Evolutionary conservation across 2,888 invertebrate genomes (phyloP).

Genomic region (Ormyrus pomaceus): DNA sequence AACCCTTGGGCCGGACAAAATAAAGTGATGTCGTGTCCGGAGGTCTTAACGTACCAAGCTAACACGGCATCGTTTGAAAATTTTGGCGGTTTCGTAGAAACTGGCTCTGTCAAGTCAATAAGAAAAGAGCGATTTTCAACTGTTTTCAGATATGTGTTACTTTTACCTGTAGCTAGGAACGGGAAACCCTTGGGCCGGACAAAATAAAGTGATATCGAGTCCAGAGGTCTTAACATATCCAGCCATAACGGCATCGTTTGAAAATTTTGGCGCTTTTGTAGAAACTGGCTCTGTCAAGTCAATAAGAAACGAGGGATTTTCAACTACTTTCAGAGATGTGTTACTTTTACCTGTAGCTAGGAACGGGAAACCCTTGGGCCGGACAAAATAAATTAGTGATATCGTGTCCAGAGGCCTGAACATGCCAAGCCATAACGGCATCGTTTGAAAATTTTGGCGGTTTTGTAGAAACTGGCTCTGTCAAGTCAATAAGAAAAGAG

Average conservation of each 20-base stretch:
- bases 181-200: slow-evolving; percentile 85
- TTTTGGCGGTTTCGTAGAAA: slow-evolving; percentile 78
- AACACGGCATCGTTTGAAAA: slow-evolving; percentile 71
- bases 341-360: slow-evolving; percentile 81
- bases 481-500: slow-evolving; percentile 1
- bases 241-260: slow-evolving; percentile 1
- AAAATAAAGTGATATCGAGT: slow-evolving; percentile 79
- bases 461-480: slow-evolving; percentile 81
- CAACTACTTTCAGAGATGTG: neutral
- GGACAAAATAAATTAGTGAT: slow-evolving; percentile 82
- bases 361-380: slow-evolving; percentile 85
- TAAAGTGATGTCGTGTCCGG: slow-evolving; percentile 81
- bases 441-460: slow-evolving; percentile 75
- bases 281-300: slow-evolving; percentile 77
- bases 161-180: slow-evolving; percentile 82
- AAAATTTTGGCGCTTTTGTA: slow-evolving; percentile 81
- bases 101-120: slow-evolving; percentile 77
- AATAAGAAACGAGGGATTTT: neutral
- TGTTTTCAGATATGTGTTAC: neutral
- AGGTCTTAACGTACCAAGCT: slow-evolving; percentile 81
- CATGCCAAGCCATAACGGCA: slow-evolving; percentile 78
- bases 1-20: slow-evolving; percentile 85
- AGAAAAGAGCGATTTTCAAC: neutral
- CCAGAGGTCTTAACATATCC: slow-evolving; percentile 78
- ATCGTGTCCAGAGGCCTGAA: slow-evolving; percentile 80